Percentiles rank a stretch among this genome's conserved stretches.
Conservation (phyloP, 1,140 invertebrate species). For the Hesperophylax magnus region DNA sequence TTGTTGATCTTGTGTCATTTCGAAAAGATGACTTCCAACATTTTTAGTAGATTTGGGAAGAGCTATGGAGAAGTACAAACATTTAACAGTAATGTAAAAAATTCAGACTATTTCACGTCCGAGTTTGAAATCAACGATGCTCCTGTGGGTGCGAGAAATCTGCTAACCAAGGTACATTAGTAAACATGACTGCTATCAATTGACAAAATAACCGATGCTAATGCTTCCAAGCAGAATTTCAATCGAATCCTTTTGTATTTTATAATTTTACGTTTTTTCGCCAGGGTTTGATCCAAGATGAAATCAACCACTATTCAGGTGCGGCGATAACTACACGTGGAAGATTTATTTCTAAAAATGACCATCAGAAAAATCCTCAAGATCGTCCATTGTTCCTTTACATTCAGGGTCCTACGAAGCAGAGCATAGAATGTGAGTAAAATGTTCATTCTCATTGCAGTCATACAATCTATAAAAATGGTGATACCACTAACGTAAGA, state of each 20-base stretch:
- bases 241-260: too few relatives aligned
- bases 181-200: too few relatives aligned
- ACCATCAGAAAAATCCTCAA: conserved; percentile 38
- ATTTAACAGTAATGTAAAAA: conserved; percentile 44
- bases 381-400: conserved; percentile 54
- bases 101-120: conserved; percentile 51
- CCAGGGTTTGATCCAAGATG: conserved; percentile 55
- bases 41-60: conserved; percentile 22
- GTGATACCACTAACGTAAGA: too few relatives aligned
- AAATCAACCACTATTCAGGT: conserved; percentile 53
- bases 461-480: too few relatives aligned
- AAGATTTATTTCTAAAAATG: conserved; percentile 52
- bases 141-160: conserved; percentile 48
- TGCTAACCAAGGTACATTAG: conserved; percentile 51
- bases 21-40: conserved; percentile 1
- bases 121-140: conserved; percentile 54
- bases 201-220: too few relatives aligned
- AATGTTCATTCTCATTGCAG: not conserved
- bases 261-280: not conserved
- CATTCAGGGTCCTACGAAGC: conserved; percentile 54
- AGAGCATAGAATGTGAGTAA: conserved; percentile 52
- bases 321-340: conserved; percentile 53
- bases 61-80: conserved; percentile 14
- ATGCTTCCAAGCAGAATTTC: too few relatives aligned
- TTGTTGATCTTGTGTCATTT: not conserved